These are phyloP conservation scores for Fregata magnificens DNA, from an alignment of 2,113 vertebrate species.

Conservation along the genomic window DNA sequence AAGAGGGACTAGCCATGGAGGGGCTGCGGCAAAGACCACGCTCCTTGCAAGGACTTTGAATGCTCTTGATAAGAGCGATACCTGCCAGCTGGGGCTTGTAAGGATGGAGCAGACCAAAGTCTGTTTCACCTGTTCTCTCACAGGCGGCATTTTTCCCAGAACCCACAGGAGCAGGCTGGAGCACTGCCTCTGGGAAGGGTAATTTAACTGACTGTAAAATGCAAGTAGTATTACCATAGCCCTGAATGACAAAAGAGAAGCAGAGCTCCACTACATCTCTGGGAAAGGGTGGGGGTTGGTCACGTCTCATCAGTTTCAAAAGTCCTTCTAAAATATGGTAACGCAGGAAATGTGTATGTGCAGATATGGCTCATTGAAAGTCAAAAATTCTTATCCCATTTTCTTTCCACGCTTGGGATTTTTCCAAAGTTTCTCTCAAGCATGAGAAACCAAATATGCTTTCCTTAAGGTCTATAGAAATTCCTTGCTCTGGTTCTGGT, in stretches of 20 bases:
- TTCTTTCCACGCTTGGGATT: neutral
- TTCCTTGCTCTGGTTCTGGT: neutral
- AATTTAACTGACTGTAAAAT: neutral
- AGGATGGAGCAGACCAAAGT: neutral
- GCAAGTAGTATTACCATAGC: neutral
- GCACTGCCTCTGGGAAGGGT: neutral
- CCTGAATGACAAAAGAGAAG: neutral
- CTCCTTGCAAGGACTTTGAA: neutral
- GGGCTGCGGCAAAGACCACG: rapidly evolving
- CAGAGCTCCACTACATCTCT: neutral
- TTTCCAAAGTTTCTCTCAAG: neutral
- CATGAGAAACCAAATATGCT: neutral
- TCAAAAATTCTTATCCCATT: neutral
- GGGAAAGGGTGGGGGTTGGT: neutral
- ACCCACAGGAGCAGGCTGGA: neutral
- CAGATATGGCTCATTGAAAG: neutral
- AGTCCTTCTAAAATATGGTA: neutral
- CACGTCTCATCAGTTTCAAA: neutral
- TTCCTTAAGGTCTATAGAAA: slow-evolving; percentile 5
- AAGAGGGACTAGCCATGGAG: neutral
- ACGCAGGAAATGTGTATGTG: neutral
- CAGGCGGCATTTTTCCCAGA: neutral
- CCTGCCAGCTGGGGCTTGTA: neutral
- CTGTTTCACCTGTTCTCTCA: neutral
- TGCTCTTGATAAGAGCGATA: neutral